phyloP scores from a whole-genome alignment of 2,113 vertebrate species.

The Vulpes lagopus region DNA sequence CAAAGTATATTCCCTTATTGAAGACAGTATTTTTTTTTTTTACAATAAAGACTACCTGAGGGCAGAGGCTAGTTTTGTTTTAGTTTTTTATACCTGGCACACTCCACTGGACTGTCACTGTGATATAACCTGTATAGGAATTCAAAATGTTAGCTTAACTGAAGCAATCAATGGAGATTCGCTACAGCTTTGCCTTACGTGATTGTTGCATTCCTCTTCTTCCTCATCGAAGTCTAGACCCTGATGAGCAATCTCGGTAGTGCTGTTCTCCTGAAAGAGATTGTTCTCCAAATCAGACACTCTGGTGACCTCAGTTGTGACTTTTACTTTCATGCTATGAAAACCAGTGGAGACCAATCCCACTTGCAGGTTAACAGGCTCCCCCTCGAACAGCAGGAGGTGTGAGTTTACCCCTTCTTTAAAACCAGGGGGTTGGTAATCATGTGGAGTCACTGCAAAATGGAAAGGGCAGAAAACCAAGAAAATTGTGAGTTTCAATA shows the following conservation, averaged over 20 bases:
- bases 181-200: slow-evolving; percentile 76
- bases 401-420: slow-evolving; percentile 80
- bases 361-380: slow-evolving; percentile 85
- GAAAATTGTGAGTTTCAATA: slow-evolving; percentile 8
- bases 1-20: slow-evolving; percentile 23
- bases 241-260: slow-evolving; percentile 83
- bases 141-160: neutral
- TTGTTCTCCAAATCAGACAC: slow-evolving; percentile 61
- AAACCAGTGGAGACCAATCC: slow-evolving; percentile 87
- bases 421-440: slow-evolving; percentile 90
- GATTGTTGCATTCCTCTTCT: slow-evolving; percentile 80
- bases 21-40: slow-evolving; percentile 35
- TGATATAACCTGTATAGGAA: neutral
- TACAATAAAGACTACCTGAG: slow-evolving; percentile 26
- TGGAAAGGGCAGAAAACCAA: slow-evolving; percentile 52
- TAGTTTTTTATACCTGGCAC: slow-evolving; percentile 31
- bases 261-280: slow-evolving; percentile 62
- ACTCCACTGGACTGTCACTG: neutral
- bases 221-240: slow-evolving; percentile 88
- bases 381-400: slow-evolving; percentile 84
- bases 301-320: slow-evolving; percentile 86
- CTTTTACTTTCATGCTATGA: slow-evolving; percentile 87
- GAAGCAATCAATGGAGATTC: neutral
- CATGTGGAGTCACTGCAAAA: slow-evolving; percentile 87
- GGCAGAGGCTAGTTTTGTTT: slow-evolving; percentile 35